A percentile compares a stretch with the other conserved stretches of the same genome.
These are phyloP conservation scores for Diachasmimorpha longicaudata DNA, from an alignment of 1,140 invertebrate genomes.

Conservation along the genomic window DNA sequence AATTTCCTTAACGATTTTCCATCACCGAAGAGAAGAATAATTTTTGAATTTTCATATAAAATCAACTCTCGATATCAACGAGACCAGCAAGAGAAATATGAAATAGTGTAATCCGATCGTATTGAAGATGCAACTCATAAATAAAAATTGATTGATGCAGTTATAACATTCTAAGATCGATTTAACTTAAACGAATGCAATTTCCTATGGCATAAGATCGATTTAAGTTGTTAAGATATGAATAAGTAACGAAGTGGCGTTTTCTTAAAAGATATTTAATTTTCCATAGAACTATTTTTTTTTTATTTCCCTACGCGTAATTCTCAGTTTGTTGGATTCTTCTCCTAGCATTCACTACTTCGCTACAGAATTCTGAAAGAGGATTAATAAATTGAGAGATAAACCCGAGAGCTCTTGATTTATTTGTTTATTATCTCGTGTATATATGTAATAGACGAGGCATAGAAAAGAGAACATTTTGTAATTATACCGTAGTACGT, in stretches of 20 bases:
- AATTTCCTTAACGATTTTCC: not conserved
- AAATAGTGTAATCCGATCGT: not conserved
- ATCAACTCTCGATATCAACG: not conserved
- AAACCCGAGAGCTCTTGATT: not conserved
- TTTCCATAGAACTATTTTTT: too few relatives aligned
- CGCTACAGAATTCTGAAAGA: not conserved
- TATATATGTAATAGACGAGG: slow-evolving; percentile 23
- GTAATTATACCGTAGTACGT: slow-evolving; percentile 38
- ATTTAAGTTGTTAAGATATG: not conserved
- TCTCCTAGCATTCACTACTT: not conserved
- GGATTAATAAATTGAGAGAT: not conserved
- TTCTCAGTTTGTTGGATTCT: too few relatives aligned
- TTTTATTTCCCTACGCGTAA: too few relatives aligned
- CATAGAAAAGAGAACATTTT: slow-evolving; percentile 36
- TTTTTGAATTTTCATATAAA: too few relatives aligned
- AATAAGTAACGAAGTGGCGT: not conserved
- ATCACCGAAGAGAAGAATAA: not conserved
- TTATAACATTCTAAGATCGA: slow-evolving; percentile 8
- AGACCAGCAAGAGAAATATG: not conserved
- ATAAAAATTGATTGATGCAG: slow-evolving; percentile 3
- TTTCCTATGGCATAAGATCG: slow-evolving; percentile 1
- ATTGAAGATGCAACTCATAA: not conserved
- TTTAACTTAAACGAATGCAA: not conserved
- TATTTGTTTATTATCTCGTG: not conserved
- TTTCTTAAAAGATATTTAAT: too few relatives aligned